Evolutionary conservation across 2,113 vertebrate genomes (phyloP), one percentile per base, ranked within the genome.

Genomic region (Poicephalus meyeri): DNA sequence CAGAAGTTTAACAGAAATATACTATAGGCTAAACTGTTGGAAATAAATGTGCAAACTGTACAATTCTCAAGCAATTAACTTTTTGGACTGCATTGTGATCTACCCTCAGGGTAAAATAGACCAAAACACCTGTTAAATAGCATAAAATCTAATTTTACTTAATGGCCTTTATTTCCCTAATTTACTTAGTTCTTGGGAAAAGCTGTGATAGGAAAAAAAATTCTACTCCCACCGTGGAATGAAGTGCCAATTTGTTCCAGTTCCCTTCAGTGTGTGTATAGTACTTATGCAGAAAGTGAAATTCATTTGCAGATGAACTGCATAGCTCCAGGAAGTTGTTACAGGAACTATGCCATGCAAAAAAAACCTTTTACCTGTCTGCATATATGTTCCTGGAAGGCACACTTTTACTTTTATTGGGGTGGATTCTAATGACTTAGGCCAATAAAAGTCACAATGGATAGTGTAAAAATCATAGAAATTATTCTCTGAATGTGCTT

Each of bases 121-220:
- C 37, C 89, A 93, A 97, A 93, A 93, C 88, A 96, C 93, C 96
- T 97, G 96, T 97, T 97, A 97, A 97, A 88, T 91, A 96, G 82
- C 35, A 16, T 93, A 96, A 95, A 97, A 96, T 91, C 94, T 86
- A 96, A 96, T 93, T 96, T 97, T 93, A 94, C n/a, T 66, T 93
- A 90, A 96, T 91, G 46, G 42, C 11, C 80, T 82, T 94, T 88
- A 91, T 85, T 94, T 88, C 64, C 73, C 55, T 97, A 92, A 94
- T 95, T 94, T 95, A 64, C 84, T 96, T 90, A 92, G 58, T 95
- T 91, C 24, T 80, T 85, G 70, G 63, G 87, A 86, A 96, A 96
- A 92, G 61, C 74, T 86, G 39, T 0, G 13, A 95, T 91, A 61
- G 90, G 70, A 71, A 92, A 92, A 94, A 92, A 92, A 95, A 86